phyloP scores from a whole-genome alignment of 2,113 vertebrate genomes.

The Fregetta grallaria region DNA sequence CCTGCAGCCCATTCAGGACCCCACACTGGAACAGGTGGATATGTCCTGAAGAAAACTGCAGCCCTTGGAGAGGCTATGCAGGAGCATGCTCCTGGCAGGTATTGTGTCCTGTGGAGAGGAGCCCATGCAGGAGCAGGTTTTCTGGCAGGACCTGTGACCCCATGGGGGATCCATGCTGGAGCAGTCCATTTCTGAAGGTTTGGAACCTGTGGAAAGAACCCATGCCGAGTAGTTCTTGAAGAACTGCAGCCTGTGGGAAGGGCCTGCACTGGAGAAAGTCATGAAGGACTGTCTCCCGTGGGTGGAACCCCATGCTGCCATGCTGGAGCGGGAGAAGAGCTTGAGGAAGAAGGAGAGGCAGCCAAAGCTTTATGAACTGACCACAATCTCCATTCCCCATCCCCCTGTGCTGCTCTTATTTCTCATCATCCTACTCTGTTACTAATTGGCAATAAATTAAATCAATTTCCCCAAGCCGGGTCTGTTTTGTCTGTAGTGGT shows the following conservation, averaged over 20 bases:
- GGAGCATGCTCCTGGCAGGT: neutral
- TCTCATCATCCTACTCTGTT: neutral
- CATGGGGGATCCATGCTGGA: neutral
- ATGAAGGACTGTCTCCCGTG: neutral
- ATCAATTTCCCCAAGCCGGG: neutral
- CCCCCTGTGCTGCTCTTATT: accelerated
- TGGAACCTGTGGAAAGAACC: accelerated
- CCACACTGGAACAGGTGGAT: neutral
- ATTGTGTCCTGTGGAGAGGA: neutral
- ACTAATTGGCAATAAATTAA: neutral
- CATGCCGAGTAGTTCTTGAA: neutral
- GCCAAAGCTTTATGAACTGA: neutral
- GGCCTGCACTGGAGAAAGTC: neutral
- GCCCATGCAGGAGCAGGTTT: neutral
- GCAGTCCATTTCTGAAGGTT: neutral
- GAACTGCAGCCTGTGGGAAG: neutral
- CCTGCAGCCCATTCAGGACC: neutral
- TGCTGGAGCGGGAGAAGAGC: neutral
- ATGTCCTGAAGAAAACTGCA: neutral
- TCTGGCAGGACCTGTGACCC: neutral
- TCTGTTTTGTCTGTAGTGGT: neutral
- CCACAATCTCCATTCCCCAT: neutral
- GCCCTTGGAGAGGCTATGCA: neutral
- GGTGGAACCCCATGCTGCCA: neutral
- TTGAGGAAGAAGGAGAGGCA: neutral